phyloP scores from a whole-genome alignment of 1,140 invertebrate genomes.

The Anastrepha ludens region DNA sequence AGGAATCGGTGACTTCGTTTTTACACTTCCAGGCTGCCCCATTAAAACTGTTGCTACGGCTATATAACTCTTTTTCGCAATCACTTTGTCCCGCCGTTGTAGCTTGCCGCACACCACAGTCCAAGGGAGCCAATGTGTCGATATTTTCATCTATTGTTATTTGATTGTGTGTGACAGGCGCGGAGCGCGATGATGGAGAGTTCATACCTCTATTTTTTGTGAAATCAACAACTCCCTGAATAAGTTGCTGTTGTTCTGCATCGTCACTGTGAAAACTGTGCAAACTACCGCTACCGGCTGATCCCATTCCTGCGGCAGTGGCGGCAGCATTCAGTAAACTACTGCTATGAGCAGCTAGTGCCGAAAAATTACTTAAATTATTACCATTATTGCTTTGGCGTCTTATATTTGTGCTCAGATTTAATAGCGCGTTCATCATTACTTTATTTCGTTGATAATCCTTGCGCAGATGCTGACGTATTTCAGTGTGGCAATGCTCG shows the following conservation, averaged over 20 bases:
- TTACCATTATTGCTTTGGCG: slow-evolving; percentile 59
- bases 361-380: slow-evolving; percentile 56
- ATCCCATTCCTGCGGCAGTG: neutral
- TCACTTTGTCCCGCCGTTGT: neutral
- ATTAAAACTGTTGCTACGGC: neutral
- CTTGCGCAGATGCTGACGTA: slow-evolving; percentile 72
- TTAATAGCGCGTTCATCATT: slow-evolving; percentile 72
- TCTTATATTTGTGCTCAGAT: slow-evolving; percentile 63
- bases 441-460: slow-evolving; percentile 73
- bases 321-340: slow-evolving; percentile 30
- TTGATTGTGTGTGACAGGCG: neutral
- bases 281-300: neutral
- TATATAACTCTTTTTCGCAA: neutral
- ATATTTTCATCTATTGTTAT: neutral
- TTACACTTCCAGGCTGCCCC: slow-evolving; percentile 64
- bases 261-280: slow-evolving; percentile 32
- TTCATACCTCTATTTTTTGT: slow-evolving; percentile 8
- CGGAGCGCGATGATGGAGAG: neutral
- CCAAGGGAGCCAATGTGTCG: neutral
- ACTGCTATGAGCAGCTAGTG: slow-evolving; percentile 34
- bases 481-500: slow-evolving; percentile 74
- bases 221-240: neutral
- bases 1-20: slow-evolving; percentile 61
- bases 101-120: slow-evolving; percentile 11
- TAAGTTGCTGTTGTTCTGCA: slow-evolving; percentile 24